Percentiles rank a stretch among this genome's conserved stretches.
These are phyloP conservation scores for Synergus itoensis DNA, from an alignment of 2,888 invertebrate species.

Conservation along the genomic window DNA sequence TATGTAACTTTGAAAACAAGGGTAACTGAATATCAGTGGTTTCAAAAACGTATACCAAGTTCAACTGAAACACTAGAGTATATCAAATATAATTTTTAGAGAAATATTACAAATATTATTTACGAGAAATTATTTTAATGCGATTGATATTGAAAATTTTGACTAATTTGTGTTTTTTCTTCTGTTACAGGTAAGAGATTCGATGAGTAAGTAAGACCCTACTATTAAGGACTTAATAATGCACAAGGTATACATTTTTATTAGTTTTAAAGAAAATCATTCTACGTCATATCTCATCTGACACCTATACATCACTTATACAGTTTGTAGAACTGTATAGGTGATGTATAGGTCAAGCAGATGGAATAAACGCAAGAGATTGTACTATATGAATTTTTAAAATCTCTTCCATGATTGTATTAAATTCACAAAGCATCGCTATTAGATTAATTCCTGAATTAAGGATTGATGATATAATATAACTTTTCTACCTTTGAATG, in stretches of 20 bases:
- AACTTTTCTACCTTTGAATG: no score
- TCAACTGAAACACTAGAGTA: no score
- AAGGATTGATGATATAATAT: background rate
- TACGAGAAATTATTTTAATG: background rate
- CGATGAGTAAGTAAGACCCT: background rate
- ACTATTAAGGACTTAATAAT: no score
- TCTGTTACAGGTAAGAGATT: background rate
- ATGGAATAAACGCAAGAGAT: background rate
- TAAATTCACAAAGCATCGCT: background rate
- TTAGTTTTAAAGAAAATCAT: background rate
- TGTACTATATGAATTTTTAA: background rate
- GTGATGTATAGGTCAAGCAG: background rate
- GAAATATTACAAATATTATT: no score
- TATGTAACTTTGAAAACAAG: constrained; percentile 23
- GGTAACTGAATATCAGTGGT: background rate
- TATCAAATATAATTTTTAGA: background rate
- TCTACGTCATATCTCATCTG: no score
- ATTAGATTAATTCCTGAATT: background rate
- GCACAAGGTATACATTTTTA: background rate
- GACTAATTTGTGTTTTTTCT: background rate
- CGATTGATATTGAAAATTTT: no score
- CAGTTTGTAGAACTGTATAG: background rate
- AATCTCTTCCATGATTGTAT: background rate
- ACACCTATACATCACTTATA: no score
- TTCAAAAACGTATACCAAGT: background rate